Evolutionary conservation across 2,888 invertebrate species (phyloP).

Genomic region (Nemurella pictetii): DNA sequence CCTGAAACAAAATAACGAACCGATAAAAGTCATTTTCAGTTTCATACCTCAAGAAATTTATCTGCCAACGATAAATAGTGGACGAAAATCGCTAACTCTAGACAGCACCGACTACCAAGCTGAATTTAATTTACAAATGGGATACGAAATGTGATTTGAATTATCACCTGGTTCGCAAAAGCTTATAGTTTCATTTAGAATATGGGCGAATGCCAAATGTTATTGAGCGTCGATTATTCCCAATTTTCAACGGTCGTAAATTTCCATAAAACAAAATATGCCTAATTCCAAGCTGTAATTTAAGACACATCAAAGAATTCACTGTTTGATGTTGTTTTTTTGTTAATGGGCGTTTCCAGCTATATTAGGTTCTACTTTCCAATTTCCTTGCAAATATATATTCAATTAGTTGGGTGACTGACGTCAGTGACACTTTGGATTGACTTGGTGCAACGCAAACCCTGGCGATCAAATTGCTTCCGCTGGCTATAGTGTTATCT

Average conservation of each 20-base stretch:
- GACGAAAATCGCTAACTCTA: not conserved
- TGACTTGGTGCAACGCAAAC: not conserved
- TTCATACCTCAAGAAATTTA: not conserved
- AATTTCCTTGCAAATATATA: not conserved
- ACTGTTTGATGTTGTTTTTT: too few relatives aligned
- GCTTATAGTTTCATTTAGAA: too few relatives aligned
- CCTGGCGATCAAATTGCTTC: not conserved
- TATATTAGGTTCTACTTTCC: not conserved
- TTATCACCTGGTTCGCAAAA: too few relatives aligned
- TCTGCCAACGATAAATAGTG: not conserved
- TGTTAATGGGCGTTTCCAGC: not conserved
- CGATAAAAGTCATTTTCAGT: not conserved
- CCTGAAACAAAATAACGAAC: conserved; percentile 51
- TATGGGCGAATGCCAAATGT: too few relatives aligned
- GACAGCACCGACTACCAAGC: not conserved
- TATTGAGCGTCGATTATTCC: too few relatives aligned
- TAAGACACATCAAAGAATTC: not conserved
- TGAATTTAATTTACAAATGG: too few relatives aligned
- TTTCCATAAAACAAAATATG: not conserved
- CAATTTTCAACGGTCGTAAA: not conserved
- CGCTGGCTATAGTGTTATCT: not conserved
- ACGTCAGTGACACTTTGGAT: not conserved
- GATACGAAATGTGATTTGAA: too few relatives aligned
- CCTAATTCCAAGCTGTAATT: not conserved
- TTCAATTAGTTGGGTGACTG: not conserved